A percentile compares a stretch with the other conserved stretches of the same genome.
phyloP scores from a whole-genome alignment of 2,113 vertebrate species.

The Mola mola region DNA sequence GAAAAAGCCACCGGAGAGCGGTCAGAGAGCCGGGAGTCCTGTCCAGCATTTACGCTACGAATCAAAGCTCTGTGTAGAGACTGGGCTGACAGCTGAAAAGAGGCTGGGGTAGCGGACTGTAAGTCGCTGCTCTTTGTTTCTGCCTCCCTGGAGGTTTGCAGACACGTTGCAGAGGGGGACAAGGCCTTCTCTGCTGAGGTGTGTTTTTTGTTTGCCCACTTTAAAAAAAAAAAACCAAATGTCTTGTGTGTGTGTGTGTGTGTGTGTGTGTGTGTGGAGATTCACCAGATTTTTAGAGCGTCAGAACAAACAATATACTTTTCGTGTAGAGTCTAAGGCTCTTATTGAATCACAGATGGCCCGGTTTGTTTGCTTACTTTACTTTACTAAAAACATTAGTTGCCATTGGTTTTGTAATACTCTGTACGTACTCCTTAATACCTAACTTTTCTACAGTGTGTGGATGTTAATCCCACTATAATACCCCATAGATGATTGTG shows the following conservation, averaged over 20 bases:
- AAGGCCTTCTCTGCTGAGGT: conserved; percentile 27
- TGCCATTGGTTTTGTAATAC: too few species aligned
- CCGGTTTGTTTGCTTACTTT: neutral
- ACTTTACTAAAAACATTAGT: neutral
- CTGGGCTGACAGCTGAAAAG: conserved; percentile 54
- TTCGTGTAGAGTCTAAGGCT: conserved; percentile 6
- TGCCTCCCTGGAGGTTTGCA: conserved; percentile 50
- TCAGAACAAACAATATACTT: conserved; percentile 27
- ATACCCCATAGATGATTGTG: too few species aligned
- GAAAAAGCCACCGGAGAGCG: conserved; percentile 57
- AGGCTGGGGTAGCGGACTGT: conserved; percentile 37
- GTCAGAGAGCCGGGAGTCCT: conserved; percentile 55
- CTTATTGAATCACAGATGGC: conserved; percentile 4
- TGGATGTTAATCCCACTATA: too few species aligned
- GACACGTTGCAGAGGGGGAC: conserved; percentile 35
- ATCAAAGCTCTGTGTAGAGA: conserved; percentile 32
- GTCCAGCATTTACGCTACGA: conserved; percentile 49
- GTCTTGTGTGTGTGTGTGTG: conserved; percentile 15
- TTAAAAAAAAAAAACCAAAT: neutral
- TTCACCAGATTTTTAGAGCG: conserved; percentile 43
- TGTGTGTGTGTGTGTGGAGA: conserved; percentile 20
- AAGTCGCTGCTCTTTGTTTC: conserved; percentile 55
- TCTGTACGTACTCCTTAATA: too few species aligned
- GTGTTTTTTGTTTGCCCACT: conserved; percentile 35
- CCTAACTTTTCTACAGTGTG: too few species aligned